A percentile compares a stretch with the other conserved stretches of the same genome.
These are phyloP conservation scores for Serripes groenlandicus DNA, from an alignment of 2,888 invertebrate species.

Conservation along the genomic window DNA sequence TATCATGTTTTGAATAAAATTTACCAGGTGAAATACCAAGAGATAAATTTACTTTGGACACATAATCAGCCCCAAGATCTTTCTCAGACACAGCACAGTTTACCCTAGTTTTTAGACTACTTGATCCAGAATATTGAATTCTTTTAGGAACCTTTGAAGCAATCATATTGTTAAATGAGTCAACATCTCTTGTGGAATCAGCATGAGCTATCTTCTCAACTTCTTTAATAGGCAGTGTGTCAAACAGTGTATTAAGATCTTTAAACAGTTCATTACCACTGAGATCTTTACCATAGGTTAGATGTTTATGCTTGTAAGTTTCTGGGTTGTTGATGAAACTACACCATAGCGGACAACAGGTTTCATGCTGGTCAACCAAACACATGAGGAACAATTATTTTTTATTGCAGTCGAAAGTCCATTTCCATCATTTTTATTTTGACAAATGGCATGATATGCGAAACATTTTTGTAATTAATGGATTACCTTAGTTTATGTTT, in stretches of 20 bases:
- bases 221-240: conserved; percentile 16
- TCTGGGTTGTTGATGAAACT: conserved; percentile 14
- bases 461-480: conserved; percentile 41
- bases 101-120: conserved; percentile 23
- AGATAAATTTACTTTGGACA: conserved; percentile 20
- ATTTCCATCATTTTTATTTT: conserved; percentile 28
- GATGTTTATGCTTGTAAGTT: conserved; percentile 21
- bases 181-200: conserved; percentile 29
- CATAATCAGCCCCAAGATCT: conserved; percentile 30
- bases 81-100: conserved; percentile 36
- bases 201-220: conserved; percentile 44
- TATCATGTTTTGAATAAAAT: conserved; percentile 21
- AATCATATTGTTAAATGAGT: conserved; percentile 45
- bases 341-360: conserved; percentile 28
- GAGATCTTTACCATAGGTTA: conserved; percentile 31
- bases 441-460: conserved; percentile 23
- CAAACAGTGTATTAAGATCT: conserved; percentile 30
- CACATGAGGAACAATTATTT: no score
- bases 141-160: conserved; percentile 46
- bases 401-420: no score
- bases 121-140: conserved; percentile 36
- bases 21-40: conserved; percentile 6
- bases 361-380: no score
- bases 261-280: conserved; percentile 19
- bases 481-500: conserved; percentile 36